A percentile compares a stretch with the other conserved stretches of the same genome.
These are phyloP conservation scores for Petroica traversi DNA, from an alignment of 2,113 vertebrate genomes.

Conservation along the genomic window DNA sequence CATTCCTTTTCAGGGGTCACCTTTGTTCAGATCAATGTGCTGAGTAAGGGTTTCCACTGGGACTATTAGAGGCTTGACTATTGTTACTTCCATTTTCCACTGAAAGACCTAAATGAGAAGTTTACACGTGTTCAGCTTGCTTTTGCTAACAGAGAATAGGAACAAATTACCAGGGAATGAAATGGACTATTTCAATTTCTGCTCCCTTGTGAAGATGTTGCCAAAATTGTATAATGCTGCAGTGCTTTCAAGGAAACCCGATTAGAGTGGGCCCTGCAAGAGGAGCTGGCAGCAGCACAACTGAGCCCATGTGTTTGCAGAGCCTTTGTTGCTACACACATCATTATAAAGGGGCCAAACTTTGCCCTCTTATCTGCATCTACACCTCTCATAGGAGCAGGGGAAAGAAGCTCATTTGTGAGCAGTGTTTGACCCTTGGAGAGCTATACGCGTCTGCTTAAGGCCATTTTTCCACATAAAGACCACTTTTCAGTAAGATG, in stretches of 20 bases:
- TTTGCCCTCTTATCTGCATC: conserved; percentile 12
- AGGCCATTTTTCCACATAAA: background rate
- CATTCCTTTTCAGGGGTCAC: background rate
- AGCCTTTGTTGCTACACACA: background rate
- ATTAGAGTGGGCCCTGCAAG: background rate
- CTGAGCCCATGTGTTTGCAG: background rate
- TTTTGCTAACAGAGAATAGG: background rate
- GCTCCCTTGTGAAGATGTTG: background rate
- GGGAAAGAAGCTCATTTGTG: background rate
- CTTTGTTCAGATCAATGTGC: background rate
- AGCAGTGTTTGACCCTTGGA: background rate
- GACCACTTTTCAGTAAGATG: background rate
- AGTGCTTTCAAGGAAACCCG: background rate
- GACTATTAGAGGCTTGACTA: background rate
- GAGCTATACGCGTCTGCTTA: background rate
- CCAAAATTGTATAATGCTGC: background rate
- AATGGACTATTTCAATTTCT: conserved; percentile 6
- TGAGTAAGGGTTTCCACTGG: background rate
- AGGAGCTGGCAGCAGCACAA: background rate
- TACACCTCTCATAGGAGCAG: background rate
- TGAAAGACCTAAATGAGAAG: background rate
- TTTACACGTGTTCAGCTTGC: background rate
- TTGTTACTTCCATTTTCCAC: background rate
- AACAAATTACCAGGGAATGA: background rate
- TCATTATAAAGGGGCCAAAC: background rate